Percentiles rank a stretch among this genome's conserved stretches.
Conservation (phyloP, 2,888 invertebrate genomes). For the Pyrochroa serraticornis region DNA sequence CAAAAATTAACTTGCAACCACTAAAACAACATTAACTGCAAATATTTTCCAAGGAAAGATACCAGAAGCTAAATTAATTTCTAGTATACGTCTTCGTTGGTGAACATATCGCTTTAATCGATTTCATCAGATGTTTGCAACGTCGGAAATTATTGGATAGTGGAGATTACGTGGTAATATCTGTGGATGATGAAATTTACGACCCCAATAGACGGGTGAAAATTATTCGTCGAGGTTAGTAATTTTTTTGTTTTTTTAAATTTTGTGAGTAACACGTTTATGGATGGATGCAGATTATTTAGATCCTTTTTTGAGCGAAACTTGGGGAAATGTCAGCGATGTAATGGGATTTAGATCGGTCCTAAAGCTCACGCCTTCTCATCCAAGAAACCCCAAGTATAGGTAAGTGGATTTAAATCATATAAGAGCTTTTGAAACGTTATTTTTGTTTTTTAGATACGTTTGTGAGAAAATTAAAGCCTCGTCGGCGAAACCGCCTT, state of each 20-base stretch:
- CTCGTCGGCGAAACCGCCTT: slow-evolving; percentile 73
- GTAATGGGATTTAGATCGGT: slow-evolving; percentile 78
- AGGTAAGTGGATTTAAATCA: slow-evolving; percentile 61
- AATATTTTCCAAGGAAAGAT: no score
- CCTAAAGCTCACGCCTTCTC: slow-evolving; percentile 78
- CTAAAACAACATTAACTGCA: no score
- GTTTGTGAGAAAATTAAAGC: slow-evolving; percentile 74
- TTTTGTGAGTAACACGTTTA: background rate
- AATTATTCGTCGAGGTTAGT: slow-evolving; percentile 61
- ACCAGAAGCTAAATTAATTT: background rate
- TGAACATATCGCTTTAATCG: slow-evolving; percentile 83
- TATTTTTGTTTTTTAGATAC: slow-evolving; percentile 58
- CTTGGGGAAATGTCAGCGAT: slow-evolving; percentile 63
- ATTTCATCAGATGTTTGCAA: slow-evolving; percentile 81
- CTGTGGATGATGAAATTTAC: slow-evolving; percentile 86
- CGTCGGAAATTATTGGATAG: slow-evolving; percentile 73
- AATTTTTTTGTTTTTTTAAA: slow-evolving; percentile 8
- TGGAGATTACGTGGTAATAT: slow-evolving; percentile 87
- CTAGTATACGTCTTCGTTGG: slow-evolving; percentile 92
- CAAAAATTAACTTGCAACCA: no score
- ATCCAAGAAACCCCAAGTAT: slow-evolving; percentile 76
- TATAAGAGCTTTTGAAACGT: no score
- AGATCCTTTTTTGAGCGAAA: slow-evolving; percentile 68
- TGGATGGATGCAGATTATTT: slow-evolving; percentile 65
- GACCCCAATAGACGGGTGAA: slow-evolving; percentile 67